Evolutionary conservation across 2,888 invertebrate species (phyloP).

Genomic region (Megaustenia siamemsis): DNA sequence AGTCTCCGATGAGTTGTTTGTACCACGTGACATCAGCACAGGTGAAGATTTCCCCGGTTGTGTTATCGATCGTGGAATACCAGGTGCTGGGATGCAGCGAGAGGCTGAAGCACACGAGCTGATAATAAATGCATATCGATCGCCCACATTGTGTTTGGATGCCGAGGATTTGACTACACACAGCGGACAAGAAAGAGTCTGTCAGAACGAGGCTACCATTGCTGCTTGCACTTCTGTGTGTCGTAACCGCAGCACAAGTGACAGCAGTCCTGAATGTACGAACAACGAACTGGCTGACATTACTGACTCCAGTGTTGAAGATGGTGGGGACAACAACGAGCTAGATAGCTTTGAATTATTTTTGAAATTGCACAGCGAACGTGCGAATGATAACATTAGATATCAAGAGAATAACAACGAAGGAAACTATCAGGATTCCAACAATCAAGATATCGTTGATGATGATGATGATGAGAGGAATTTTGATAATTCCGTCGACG

Average conservation of each 20-base stretch:
- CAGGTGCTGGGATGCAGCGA: background rate
- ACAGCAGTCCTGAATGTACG: background rate
- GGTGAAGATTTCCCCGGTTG: background rate
- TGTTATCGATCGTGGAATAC: slow-evolving; percentile 1
- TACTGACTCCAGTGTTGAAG: slow-evolving; percentile 28
- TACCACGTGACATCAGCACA: background rate
- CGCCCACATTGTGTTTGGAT: background rate
- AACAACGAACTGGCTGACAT: background rate
- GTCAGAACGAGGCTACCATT: background rate
- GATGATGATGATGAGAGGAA: slow-evolving; percentile 59
- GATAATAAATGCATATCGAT: background rate
- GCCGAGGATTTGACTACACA: background rate
- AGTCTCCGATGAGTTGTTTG: background rate
- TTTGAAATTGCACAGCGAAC: too few species aligned
- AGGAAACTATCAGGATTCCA: background rate
- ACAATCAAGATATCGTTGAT: slow-evolving; percentile 54
- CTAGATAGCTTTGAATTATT: too few species aligned
- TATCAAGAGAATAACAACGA: too few species aligned
- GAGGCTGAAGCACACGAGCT: background rate
- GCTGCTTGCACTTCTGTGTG: background rate
- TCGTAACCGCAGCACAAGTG: background rate
- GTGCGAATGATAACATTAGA: too few species aligned
- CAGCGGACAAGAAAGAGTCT: background rate
- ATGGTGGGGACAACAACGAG: background rate
- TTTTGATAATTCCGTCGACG: too few species aligned